phyloP scores from a whole-genome alignment of 2,888 invertebrate genomes.

The Oscheius sp. region DNA sequence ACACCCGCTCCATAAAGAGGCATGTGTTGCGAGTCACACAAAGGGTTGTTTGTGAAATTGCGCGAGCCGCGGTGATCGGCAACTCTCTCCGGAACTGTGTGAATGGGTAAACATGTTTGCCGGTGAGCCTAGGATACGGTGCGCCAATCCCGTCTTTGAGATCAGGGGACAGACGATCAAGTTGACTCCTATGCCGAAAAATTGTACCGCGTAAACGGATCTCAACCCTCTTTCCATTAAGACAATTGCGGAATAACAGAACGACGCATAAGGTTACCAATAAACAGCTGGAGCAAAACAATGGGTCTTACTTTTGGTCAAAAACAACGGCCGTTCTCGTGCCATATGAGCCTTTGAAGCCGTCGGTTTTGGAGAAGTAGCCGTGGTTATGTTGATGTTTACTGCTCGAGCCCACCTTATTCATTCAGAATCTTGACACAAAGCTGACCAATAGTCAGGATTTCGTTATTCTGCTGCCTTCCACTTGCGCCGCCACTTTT shows the following conservation, averaged over 20 bases:
- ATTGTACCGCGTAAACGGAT: neutral
- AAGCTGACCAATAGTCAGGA: too few species aligned
- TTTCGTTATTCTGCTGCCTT: too few species aligned
- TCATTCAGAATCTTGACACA: too few species aligned
- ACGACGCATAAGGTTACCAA: conserved; percentile 16
- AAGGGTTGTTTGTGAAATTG: conserved; percentile 35
- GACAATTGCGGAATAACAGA: conserved; percentile 1
- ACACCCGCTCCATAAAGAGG: conserved; percentile 26
- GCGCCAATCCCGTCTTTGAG: conserved; percentile 2
- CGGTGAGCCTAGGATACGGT: conserved; percentile 12
- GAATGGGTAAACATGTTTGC: conserved; percentile 36
- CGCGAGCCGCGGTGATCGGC: conserved; percentile 20
- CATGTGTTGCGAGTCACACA: conserved; percentile 25
- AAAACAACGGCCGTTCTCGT: conserved; percentile 20
- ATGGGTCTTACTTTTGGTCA: neutral
- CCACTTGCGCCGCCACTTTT: too few species aligned
- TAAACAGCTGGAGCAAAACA: conserved; percentile 19
- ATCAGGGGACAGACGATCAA: neutral
- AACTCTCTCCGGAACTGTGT: conserved; percentile 12
- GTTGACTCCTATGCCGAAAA: neutral
- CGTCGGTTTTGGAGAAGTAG: conserved; percentile 6
- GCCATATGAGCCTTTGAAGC: conserved; percentile 25
- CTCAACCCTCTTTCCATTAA: neutral
- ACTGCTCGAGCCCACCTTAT: neutral
- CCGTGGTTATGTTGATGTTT: conserved; percentile 3